phyloP scores from a whole-genome alignment of 1,140 invertebrate species.

The Onthophagus taurus region DNA sequence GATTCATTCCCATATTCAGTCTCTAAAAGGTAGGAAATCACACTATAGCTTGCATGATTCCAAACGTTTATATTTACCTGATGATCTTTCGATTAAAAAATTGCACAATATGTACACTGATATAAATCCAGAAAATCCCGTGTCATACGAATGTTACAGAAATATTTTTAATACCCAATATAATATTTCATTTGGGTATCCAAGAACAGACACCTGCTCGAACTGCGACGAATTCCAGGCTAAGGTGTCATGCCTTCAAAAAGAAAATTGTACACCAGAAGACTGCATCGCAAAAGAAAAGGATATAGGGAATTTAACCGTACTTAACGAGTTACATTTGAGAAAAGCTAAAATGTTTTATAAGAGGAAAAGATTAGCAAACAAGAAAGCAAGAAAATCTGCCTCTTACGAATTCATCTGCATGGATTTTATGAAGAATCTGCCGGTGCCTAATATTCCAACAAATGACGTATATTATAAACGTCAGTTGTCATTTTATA shows the following conservation, averaged over 20 bases:
- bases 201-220: no score
- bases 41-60: slow-evolving; percentile 1
- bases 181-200: slow-evolving; percentile 1
- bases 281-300: no score
- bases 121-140: slow-evolving; percentile 1
- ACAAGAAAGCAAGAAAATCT: slow-evolving; percentile 1
- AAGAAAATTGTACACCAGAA: no score
- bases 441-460: slow-evolving; percentile 14
- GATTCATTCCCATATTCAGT: slow-evolving; percentile 5
- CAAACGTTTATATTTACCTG: slow-evolving; percentile 1
- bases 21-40: slow-evolving; percentile 1
- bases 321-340: slow-evolving; percentile 13
- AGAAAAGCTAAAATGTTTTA: slow-evolving; percentile 22
- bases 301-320: slow-evolving; percentile 1
- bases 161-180: slow-evolving; percentile 1
- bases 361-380: slow-evolving; percentile 17
- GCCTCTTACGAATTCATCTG: slow-evolving; percentile 6
- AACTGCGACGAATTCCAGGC: slow-evolving; percentile 1
- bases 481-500: slow-evolving; percentile 18
- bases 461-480: slow-evolving; percentile 23
- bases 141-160: slow-evolving; percentile 15
- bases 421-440: slow-evolving; percentile 16
- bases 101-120: background rate
- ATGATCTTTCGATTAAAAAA: slow-evolving; percentile 1
- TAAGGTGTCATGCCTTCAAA: slow-evolving; percentile 1